Conservation (phyloP, 1,140 invertebrate genomes). For the Platyscapa corneri region DNA sequence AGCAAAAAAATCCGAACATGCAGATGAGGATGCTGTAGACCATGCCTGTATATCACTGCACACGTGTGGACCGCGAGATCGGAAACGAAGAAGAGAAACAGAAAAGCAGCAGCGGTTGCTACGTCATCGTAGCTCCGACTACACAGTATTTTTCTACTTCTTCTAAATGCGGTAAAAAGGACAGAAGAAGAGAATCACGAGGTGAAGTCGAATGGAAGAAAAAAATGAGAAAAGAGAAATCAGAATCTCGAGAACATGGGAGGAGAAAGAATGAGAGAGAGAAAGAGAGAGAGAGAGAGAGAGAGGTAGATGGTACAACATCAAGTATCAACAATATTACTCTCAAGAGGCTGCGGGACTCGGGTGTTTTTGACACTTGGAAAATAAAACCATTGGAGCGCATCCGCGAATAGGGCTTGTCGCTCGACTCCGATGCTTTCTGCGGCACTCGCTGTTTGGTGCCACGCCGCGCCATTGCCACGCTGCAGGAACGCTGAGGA, state of each 20-base stretch:
- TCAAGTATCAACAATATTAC: constrained; percentile 72
- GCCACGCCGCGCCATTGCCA: constrained; percentile 20
- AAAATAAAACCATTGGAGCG: constrained; percentile 65
- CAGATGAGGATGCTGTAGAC: neutral
- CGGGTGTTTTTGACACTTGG: constrained; percentile 66
- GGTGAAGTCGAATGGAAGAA: neutral
- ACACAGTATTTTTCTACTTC: neutral
- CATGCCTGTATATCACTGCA: neutral
- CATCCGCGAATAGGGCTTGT: constrained; percentile 53
- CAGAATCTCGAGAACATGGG: neutral
- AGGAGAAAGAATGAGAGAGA: too few species aligned
- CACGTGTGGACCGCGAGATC: neutral
- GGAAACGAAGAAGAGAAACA: neutral
- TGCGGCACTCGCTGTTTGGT: constrained; percentile 5
- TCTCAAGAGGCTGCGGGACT: constrained; percentile 24
- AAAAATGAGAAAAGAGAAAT: neutral
- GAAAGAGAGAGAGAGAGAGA: too few species aligned
- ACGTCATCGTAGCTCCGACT: neutral
- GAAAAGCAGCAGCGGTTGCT: neutral
- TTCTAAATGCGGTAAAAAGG: neutral
- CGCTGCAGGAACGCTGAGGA: constrained; percentile 62
- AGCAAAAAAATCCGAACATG: neutral
- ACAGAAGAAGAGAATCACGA: neutral
- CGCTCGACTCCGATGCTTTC: neutral
- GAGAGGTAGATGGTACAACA: constrained; percentile 57